These are phyloP conservation scores for Rhynchonycteris naso DNA, from an alignment of 2,797 vertebrate genomes.

Conservation along the genomic window DNA sequence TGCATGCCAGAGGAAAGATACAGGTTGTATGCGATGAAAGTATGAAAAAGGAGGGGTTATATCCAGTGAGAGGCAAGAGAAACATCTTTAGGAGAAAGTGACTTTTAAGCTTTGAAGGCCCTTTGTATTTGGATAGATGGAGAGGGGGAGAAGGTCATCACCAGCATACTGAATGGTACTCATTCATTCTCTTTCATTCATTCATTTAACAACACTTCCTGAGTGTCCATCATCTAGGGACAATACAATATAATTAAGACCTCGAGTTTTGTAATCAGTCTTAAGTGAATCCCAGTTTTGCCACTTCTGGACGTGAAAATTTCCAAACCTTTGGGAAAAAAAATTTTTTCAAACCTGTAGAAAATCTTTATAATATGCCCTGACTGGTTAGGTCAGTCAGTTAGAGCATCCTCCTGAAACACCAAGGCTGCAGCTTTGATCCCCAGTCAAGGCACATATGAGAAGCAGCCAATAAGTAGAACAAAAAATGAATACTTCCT, in stretches of 20 bases:
- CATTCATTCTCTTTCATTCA: not conserved
- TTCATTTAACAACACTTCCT: not conserved
- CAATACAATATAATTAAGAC: not conserved
- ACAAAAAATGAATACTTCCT: too few relatives aligned
- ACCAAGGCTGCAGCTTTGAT: too few relatives aligned
- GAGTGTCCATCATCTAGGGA: not conserved
- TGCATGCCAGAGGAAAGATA: not conserved
- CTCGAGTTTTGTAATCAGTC: not conserved
- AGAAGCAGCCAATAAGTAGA: too few relatives aligned
- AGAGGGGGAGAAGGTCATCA: not conserved
- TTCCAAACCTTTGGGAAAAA: not conserved
- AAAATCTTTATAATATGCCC: not conserved
- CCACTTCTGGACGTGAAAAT: not conserved
- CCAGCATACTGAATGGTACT: not conserved
- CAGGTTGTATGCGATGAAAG: not conserved
- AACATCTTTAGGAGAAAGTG: constrained; percentile 1
- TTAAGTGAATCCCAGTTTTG: constrained; percentile 32
- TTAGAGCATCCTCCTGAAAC: too few relatives aligned
- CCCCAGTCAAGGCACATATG: too few relatives aligned
- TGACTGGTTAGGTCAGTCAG: too few relatives aligned
- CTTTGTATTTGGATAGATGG: not conserved
- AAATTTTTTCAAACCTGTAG: not conserved
- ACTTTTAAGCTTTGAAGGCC: not conserved
- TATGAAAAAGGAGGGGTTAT: not conserved
- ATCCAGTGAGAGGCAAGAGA: not conserved